Evolutionary conservation across 2,797 vertebrate species (phyloP).

Genomic region (Manis javanica): DNA sequence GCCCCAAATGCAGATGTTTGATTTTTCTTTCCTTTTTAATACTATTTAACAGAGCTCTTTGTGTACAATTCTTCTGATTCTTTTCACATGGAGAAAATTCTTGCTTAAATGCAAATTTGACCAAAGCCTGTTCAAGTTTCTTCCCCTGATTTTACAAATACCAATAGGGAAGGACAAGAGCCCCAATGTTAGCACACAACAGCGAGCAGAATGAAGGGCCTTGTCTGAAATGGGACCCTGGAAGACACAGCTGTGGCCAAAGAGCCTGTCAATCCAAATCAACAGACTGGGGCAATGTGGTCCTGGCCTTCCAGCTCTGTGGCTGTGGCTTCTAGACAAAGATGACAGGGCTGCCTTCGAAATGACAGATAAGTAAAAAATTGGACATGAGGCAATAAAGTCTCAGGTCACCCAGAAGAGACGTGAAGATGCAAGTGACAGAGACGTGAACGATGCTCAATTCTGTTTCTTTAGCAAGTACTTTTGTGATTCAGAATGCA

Average conservation of each 20-base stretch:
- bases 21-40: conserved; percentile 43
- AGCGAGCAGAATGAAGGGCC: conserved; percentile 73
- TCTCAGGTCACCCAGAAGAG: conserved; percentile 79
- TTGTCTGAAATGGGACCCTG: conserved; percentile 71
- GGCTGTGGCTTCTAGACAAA: conserved; percentile 88
- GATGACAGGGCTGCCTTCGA: conserved; percentile 75
- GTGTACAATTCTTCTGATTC: conserved; percentile 30
- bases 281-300: conserved; percentile 80
- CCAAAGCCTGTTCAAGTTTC: conserved; percentile 40
- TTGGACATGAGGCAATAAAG: conserved; percentile 84
- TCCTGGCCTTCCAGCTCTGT: conserved; percentile 84
- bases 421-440: conserved; percentile 78
- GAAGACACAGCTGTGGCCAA: conserved; percentile 72
- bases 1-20: background rate
- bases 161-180: conserved; percentile 69
- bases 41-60: background rate
- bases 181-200: conserved; percentile 67
- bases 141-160: conserved; percentile 34
- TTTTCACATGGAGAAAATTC: conserved; percentile 39
- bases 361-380: conserved; percentile 81
- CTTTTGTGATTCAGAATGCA: conserved; percentile 68
- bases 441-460: conserved; percentile 72
- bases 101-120: conserved; percentile 52
- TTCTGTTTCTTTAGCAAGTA: conserved; percentile 74
- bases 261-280: conserved; percentile 77